Evolutionary conservation across 2,797 vertebrate genomes (phyloP).

Genomic region (Tapirus indicus): DNA sequence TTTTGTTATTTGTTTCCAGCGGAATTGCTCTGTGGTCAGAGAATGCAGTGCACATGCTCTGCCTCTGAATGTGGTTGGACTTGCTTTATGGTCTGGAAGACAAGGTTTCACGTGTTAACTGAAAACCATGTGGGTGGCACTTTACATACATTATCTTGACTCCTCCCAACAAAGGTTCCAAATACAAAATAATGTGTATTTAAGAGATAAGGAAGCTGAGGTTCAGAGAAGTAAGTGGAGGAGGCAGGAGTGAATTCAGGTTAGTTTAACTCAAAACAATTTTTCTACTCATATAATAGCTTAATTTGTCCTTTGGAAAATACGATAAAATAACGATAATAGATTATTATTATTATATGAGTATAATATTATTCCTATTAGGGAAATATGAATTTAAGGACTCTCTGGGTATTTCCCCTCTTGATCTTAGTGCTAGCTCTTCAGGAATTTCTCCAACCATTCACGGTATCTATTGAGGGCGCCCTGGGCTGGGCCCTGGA

Average conservation of each 20-base stretch:
- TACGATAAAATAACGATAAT: not conserved
- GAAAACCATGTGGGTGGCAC: not conserved
- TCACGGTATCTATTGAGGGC: not conserved
- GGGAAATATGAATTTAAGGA: not conserved
- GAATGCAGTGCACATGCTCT: not conserved
- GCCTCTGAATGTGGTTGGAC: not conserved
- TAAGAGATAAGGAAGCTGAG: constrained; percentile 24
- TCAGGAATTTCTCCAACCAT: not conserved
- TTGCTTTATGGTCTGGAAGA: not conserved
- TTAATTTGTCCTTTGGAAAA: constrained; percentile 57
- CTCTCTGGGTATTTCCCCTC: not conserved
- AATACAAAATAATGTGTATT: constrained; percentile 23
- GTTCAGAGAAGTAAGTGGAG: not conserved
- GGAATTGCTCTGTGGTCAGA: not conserved
- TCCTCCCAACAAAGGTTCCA: not conserved
- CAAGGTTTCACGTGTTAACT: constrained; percentile 1
- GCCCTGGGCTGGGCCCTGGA: not conserved
- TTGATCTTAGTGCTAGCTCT: not conserved
- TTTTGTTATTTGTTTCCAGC: constrained; percentile 52
- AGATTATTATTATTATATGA: not conserved
- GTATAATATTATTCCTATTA: not conserved
- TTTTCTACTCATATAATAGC: not conserved
- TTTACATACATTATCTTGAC: not conserved
- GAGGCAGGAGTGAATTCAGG: not conserved
- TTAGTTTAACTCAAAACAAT: not conserved